A percentile compares a stretch with the other conserved stretches of the same genome.
Conservation (phyloP, 1,140 invertebrate species). For the Nephotettix cincticeps region DNA sequence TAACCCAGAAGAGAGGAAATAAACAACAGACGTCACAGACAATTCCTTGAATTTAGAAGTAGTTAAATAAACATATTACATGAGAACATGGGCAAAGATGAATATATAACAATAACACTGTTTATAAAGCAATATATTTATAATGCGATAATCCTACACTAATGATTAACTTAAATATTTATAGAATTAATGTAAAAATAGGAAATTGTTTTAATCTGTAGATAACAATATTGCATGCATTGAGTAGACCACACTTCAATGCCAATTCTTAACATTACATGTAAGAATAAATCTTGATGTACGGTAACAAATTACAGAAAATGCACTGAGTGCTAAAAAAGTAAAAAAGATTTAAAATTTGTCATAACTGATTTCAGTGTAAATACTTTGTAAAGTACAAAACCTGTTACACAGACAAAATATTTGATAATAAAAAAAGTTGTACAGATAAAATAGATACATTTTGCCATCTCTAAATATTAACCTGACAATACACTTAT, state of each 20-base stretch:
- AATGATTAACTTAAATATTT: slow-evolving; percentile 15
- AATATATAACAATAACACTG: slow-evolving; percentile 12
- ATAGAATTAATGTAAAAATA: slow-evolving; percentile 5
- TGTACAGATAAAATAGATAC: background rate
- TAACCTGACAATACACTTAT: background rate
- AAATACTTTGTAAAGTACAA: background rate
- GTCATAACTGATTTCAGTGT: background rate
- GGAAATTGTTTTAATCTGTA: slow-evolving; percentile 16
- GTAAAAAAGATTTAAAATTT: too few relatives aligned
- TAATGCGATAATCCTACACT: slow-evolving; percentile 11
- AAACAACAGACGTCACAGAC: too few relatives aligned
- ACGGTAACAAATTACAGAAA: background rate
- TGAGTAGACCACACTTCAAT: too few relatives aligned
- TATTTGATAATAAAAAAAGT: too few relatives aligned
- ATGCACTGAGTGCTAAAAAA: background rate
- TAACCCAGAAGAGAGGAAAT: too few relatives aligned
- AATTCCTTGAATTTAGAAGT: too few relatives aligned
- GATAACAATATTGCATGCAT: too few relatives aligned
- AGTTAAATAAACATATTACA: background rate
- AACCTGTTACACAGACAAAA: too few relatives aligned
- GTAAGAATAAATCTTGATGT: background rate
- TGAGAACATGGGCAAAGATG: background rate
- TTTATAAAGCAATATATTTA: slow-evolving; percentile 20
- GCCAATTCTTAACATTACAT: too few relatives aligned
- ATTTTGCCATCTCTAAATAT: background rate